Conservation (phyloP, 1,140 invertebrate species). For the Halyomorpha halys region DNA sequence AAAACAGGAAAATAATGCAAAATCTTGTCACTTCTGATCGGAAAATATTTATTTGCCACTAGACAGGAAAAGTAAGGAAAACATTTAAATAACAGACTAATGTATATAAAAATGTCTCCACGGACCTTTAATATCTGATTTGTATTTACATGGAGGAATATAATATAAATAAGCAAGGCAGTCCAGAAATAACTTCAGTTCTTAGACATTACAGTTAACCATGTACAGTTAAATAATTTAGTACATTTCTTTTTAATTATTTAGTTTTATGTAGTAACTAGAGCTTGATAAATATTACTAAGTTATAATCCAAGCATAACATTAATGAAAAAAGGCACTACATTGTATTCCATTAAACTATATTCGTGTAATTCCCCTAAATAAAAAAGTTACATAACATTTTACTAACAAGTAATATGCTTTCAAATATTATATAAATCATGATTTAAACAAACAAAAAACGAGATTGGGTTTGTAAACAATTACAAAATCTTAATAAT, state of each 20-base stretch:
- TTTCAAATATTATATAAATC: too few relatives aligned
- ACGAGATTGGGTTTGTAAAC: background rate
- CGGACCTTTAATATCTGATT: background rate
- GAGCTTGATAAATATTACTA: too few relatives aligned
- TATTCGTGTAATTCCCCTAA: background rate
- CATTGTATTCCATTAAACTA: slow-evolving; percentile 2
- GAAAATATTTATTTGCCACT: too few relatives aligned
- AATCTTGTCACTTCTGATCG: too few relatives aligned
- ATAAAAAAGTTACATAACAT: background rate
- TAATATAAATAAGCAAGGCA: background rate
- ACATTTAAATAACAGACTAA: too few relatives aligned
- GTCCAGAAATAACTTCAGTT: slow-evolving; percentile 6
- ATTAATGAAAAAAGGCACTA: slow-evolving; percentile 7
- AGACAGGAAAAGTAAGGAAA: too few relatives aligned
- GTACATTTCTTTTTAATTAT: too few relatives aligned
- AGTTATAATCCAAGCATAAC: background rate
- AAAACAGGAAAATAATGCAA: too few relatives aligned
- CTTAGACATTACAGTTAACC: background rate
- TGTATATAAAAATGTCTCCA: too few relatives aligned
- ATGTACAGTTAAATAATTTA: background rate
- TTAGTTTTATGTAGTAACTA: too few relatives aligned
- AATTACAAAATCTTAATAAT: slow-evolving; percentile 7
- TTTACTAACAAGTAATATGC: too few relatives aligned
- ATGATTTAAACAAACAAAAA: too few relatives aligned
- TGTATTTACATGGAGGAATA: slow-evolving; percentile 6